These are phyloP conservation scores for Gymnogyps californianus DNA, from an alignment of 2,113 vertebrate genomes.

Conservation along the genomic window DNA sequence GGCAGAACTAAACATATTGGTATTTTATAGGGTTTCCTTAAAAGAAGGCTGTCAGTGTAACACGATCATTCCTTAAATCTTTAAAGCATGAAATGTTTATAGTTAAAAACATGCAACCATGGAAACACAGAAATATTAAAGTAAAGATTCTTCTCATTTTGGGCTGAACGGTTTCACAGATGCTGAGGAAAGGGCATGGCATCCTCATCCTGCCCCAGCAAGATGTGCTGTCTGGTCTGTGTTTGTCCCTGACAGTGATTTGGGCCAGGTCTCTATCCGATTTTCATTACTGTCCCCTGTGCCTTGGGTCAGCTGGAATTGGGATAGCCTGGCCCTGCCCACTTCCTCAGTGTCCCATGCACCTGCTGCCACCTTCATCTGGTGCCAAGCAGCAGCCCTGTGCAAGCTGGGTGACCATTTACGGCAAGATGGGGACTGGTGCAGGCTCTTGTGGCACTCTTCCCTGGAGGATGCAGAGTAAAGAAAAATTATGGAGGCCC, in stretches of 20 bases:
- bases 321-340: background rate
- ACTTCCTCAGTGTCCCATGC: background rate
- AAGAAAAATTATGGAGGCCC: rapidly evolving
- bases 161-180: background rate
- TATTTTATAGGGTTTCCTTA: background rate
- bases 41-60: background rate
- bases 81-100: constrained; percentile 6
- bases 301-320: background rate
- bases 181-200: background rate
- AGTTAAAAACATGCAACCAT: background rate
- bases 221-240: background rate
- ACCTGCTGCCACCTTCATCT: background rate
- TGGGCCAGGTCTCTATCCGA: background rate
- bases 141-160: background rate
- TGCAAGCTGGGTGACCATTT: background rate
- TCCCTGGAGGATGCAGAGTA: background rate
- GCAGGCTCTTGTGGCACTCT: background rate
- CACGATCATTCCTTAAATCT: background rate
- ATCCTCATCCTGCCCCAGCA: background rate
- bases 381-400: no score
- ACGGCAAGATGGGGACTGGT: no score
- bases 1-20: background rate
- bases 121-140: background rate
- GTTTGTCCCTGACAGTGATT: background rate
- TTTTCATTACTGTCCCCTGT: background rate